Conservation (phyloP, 2,888 invertebrate genomes). For the Monochamus alternatus region DNA sequence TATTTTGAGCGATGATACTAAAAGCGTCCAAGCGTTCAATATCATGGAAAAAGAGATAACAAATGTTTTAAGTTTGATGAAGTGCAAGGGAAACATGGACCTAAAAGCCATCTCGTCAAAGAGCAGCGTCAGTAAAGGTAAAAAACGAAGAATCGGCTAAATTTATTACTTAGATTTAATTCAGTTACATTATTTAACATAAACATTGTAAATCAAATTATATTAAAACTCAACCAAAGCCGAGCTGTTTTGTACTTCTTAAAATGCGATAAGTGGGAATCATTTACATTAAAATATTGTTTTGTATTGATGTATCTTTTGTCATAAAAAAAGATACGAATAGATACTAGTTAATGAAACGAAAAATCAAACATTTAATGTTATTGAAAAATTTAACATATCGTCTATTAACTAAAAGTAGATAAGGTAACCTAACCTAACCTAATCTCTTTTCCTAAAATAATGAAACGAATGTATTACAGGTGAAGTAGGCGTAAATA, state of each 20-base stretch:
- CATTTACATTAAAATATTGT: too few species aligned
- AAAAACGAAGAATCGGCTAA: constrained; percentile 1
- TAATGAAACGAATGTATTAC: neutral
- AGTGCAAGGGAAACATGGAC: constrained; percentile 11
- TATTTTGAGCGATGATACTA: constrained; percentile 48
- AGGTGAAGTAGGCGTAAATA: neutral
- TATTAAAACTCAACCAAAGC: neutral
- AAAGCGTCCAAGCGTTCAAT: constrained; percentile 58
- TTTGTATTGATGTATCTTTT: too few species aligned
- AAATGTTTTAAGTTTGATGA: constrained; percentile 35
- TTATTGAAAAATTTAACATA: too few species aligned
- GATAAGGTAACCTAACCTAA: too few species aligned
- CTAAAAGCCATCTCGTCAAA: constrained; percentile 17
- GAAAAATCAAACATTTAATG: too few species aligned
- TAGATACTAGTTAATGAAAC: too few species aligned
- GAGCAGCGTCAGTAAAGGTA: constrained; percentile 34
- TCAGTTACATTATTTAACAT: neutral
- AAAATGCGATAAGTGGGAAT: neutral
- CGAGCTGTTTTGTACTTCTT: neutral
- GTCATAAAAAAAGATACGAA: too few species aligned
- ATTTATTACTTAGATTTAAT: neutral
- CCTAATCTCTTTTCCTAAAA: too few species aligned
- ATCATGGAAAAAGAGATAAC: constrained; percentile 61
- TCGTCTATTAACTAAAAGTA: too few species aligned
- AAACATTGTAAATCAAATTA: neutral